These are phyloP conservation scores for Cryptocephalus primarius DNA, from an alignment of 2,888 invertebrate genomes.

Conservation along the genomic window DNA sequence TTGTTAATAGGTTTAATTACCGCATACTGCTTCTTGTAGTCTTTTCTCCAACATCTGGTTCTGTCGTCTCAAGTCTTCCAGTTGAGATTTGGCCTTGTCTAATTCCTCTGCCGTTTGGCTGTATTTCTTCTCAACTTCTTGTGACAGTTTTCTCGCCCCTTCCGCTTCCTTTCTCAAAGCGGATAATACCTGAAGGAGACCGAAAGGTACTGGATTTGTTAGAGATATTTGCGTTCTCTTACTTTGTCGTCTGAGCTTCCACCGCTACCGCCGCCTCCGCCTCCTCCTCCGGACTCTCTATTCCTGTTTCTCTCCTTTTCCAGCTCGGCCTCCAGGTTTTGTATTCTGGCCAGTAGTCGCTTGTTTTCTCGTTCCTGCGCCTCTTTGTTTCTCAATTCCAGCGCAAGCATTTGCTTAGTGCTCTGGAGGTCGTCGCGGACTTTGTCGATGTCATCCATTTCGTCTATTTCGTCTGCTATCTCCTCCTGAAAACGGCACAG, in stretches of 20 bases:
- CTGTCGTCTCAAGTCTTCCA: conserved; percentile 70
- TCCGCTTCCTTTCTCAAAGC: conserved; percentile 65
- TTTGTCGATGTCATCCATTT: conserved; percentile 85
- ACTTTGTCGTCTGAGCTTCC: conserved; percentile 30
- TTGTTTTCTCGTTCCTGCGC: conserved; percentile 71
- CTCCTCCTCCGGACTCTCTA: conserved; percentile 18
- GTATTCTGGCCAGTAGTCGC: conserved; percentile 64
- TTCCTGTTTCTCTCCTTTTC: conserved; percentile 44
- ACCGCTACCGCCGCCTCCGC: conserved; percentile 8
- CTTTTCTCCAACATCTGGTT: conserved; percentile 69
- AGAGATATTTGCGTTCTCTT: conserved; percentile 3
- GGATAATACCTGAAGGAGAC: conserved; percentile 40
- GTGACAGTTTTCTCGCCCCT: conserved; percentile 65
- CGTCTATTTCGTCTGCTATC: conserved; percentile 54
- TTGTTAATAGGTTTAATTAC: conserved; percentile 10
- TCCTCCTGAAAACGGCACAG: conserved; percentile 23
- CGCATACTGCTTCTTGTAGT: conserved; percentile 52
- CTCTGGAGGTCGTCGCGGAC: conserved; percentile 84
- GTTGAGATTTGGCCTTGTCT: conserved; percentile 60
- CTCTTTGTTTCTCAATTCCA: conserved; percentile 77
- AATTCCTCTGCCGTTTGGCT: conserved; percentile 64
- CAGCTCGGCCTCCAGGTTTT: conserved; percentile 71
- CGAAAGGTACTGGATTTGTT: neutral
- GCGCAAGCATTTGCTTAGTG: conserved; percentile 80
- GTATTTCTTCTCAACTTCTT: conserved; percentile 72